Percentiles rank a stretch among this genome's conserved stretches.
These are phyloP conservation scores for Oxycera nigricornis DNA, from an alignment of 2,888 invertebrate species.

Conservation along the genomic window DNA sequence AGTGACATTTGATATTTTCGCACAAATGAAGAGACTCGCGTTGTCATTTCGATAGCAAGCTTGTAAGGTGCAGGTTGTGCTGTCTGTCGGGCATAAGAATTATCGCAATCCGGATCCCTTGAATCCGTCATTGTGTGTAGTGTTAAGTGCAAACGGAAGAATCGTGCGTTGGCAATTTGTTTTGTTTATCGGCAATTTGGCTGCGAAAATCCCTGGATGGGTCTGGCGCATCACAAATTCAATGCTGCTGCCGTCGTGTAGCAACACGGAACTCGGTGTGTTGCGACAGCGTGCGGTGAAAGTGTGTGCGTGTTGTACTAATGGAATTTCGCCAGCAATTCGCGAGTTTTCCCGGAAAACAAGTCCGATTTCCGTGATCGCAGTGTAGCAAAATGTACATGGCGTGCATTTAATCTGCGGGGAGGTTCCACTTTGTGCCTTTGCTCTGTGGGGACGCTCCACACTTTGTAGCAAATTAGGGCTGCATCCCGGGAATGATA, in stretches of 20 bases:
- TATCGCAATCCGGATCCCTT: not conserved
- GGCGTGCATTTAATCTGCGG: not conserved
- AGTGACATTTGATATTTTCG: not conserved
- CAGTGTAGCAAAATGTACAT: not conserved
- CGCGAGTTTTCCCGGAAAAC: conserved; percentile 18
- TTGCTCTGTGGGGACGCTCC: not conserved
- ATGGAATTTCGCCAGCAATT: not conserved
- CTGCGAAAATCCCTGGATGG: not conserved
- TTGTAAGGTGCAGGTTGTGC: not conserved
- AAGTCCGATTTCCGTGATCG: not conserved
- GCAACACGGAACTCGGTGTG: conserved; percentile 12
- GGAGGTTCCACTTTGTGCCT: not conserved
- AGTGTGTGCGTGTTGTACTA: conserved; percentile 18
- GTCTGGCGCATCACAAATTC: not conserved
- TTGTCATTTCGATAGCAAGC: conserved; percentile 21
- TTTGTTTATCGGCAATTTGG: not conserved
- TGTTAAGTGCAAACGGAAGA: not conserved
- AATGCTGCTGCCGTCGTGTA: not conserved
- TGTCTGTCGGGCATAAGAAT: not conserved
- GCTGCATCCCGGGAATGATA: not conserved
- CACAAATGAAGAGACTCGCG: conserved; percentile 10
- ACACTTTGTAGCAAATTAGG: not conserved
- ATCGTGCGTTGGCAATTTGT: not conserved
- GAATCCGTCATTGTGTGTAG: not conserved
- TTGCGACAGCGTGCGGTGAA: not conserved